Conservation (phyloP, 2,888 invertebrate genomes). For the Zele albiditarsus region DNA sequence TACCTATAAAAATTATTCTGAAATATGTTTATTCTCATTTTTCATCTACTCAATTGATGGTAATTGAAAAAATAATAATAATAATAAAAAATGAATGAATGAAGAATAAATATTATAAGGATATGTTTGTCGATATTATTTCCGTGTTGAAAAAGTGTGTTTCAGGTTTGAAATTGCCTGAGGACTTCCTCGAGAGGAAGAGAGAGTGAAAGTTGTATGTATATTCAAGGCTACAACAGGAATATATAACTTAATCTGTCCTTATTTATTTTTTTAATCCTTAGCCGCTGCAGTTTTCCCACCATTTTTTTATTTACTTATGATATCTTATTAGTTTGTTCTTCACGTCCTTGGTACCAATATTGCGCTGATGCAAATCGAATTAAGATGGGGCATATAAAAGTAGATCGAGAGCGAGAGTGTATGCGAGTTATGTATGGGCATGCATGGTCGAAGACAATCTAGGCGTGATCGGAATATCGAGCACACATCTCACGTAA, state of each 20-base stretch:
- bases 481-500: slow-evolving; percentile 39
- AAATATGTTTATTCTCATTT: background rate
- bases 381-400: slow-evolving; percentile 1
- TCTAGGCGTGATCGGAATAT: slow-evolving; percentile 34
- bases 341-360: background rate
- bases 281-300: slow-evolving; percentile 14
- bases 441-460: slow-evolving; percentile 9
- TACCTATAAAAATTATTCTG: background rate
- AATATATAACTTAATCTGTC: slow-evolving; percentile 24
- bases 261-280: slow-evolving; percentile 18
- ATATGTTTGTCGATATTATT: background rate
- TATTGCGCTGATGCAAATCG: background rate
- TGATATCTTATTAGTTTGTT: background rate
- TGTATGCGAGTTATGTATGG: slow-evolving; percentile 33
- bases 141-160: slow-evolving; percentile 31
- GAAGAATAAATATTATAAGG: background rate
- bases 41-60: background rate
- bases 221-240: slow-evolving; percentile 38
- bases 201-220: slow-evolving; percentile 41
- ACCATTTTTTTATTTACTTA: slow-evolving; percentile 12
- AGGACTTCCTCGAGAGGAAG: slow-evolving; percentile 39
- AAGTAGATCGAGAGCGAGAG: slow-evolving; percentile 44
- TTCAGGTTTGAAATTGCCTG: slow-evolving; percentile 20
- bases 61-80: background rate
- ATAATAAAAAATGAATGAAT: background rate